Conservation (phyloP, 92 coral and sea anemone genomes). For the Parazoanthus swiftii region DNA sequence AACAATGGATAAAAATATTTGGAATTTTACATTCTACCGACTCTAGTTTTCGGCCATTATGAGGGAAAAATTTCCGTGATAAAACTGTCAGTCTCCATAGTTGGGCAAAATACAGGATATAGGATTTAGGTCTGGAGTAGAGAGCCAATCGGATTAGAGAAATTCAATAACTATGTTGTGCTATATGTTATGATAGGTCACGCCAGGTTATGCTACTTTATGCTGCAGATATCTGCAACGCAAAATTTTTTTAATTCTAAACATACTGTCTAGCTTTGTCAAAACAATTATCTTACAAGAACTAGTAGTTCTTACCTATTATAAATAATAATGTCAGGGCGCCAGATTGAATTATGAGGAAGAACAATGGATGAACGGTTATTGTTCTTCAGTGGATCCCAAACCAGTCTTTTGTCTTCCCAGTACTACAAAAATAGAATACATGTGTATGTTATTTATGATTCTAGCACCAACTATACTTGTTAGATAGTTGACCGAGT, state of each 20-base stretch:
- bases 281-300: not conserved
- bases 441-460: too few relatives aligned
- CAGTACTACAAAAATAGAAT: constrained; percentile 54
- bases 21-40: too few relatives aligned
- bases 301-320: constrained; percentile 43
- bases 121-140: too few relatives aligned
- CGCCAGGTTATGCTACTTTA: not conserved
- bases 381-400: constrained; percentile 63
- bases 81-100: too few relatives aligned
- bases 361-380: constrained; percentile 54
- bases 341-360: constrained; percentile 69
- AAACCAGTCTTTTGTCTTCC: constrained; percentile 72
- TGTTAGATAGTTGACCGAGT: too few relatives aligned
- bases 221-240: not conserved
- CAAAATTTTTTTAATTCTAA: not conserved
- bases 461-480: too few relatives aligned
- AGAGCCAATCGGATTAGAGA: too few relatives aligned
- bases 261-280: not conserved
- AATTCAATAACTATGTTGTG: not conserved
- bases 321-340: constrained; percentile 68
- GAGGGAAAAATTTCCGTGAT: too few relatives aligned
- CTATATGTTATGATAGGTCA: not conserved
- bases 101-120: too few relatives aligned
- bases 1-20: too few relatives aligned
- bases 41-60: too few relatives aligned